Base-by-base conservation (phyloP, 2,888 invertebrate genomes). In the Leptothorax acervorum region DNA sequence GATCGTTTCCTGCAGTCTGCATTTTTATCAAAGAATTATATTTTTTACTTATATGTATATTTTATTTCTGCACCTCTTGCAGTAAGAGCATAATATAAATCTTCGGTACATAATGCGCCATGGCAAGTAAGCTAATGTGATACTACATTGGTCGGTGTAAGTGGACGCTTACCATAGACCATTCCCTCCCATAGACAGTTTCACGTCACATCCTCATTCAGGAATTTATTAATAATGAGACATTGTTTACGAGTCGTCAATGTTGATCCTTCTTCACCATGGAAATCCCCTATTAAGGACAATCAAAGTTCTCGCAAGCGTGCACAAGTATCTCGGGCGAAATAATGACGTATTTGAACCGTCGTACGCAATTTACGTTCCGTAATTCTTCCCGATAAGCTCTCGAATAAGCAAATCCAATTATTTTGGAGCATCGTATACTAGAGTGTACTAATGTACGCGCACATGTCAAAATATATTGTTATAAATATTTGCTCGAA, bases 151-250 rank as follows among this genome's bases (percentile, higher is more conserved):
- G 79, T 57, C 57, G 31, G 66, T 66, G 63, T 78, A 83, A 76
- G 81, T 66, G 83, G 83, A 68, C 79, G 79, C 12, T 66, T 81
- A 81, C 70, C 81, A 75, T 70, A 76, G 85, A 76, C 65, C 65
- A 66, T 82, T 85, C 85, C 88, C 89, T 88, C 81, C 66, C 73
- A 84, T 85, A 74, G 66, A 65, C 35, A 11, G 78, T 83, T 82
- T 85, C 82, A 86, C 92, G 93, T 93, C 93, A 93, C 92, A 93
- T 93, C 93, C 93, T 93, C 93, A 92, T 93, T 93, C 91, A 76
- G 85, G 82, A 90, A 91, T 85, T 92, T 92, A 91, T 91, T 92
- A 90, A 89, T 90, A 89, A 92, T 87, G 88, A 89, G 83, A 87
- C 92, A 90, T 93, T 92, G 92, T 92, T 92, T 92, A 92, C 90